Conservation (phyloP, 2,113 vertebrate genomes). For the Spea bombifrons region DNA sequence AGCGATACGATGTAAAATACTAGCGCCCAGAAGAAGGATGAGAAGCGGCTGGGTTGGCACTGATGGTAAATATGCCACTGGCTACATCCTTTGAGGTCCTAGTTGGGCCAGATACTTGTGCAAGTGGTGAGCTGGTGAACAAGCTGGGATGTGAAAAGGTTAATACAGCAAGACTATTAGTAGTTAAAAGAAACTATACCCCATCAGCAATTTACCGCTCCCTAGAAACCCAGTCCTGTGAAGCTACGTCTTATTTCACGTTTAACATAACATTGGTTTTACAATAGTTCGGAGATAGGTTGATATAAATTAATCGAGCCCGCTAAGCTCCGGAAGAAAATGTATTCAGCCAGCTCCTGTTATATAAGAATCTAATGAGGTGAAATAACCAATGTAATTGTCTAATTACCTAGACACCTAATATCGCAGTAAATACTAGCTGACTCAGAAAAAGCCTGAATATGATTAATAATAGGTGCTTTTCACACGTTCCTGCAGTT, state of each 20-base stretch:
- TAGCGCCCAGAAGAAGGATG: too few species aligned
- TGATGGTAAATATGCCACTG: too few species aligned
- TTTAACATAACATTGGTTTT: neutral
- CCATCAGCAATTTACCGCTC: too few species aligned
- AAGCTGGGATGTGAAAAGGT: too few species aligned
- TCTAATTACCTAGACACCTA: neutral
- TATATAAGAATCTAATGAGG: neutral
- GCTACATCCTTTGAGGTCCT: too few species aligned
- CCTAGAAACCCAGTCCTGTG: too few species aligned
- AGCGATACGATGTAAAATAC: too few species aligned
- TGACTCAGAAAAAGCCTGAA: neutral
- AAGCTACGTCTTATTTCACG: neutral
- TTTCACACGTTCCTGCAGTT: neutral
- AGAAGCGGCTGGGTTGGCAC: too few species aligned
- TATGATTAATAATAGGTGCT: conserved; percentile 6
- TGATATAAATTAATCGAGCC: neutral
- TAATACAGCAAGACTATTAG: too few species aligned
- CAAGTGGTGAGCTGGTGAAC: too few species aligned
- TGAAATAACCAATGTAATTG: neutral
- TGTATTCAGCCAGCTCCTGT: neutral
- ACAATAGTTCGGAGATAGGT: neutral
- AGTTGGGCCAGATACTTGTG: too few species aligned
- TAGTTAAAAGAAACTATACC: too few species aligned
- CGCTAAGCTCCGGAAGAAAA: neutral
- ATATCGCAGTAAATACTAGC: neutral